Evolutionary conservation across 2,113 vertebrate genomes (phyloP), one percentile per base, ranked within the genome.

Genomic region (Spheniscus mendiculus): DNA sequence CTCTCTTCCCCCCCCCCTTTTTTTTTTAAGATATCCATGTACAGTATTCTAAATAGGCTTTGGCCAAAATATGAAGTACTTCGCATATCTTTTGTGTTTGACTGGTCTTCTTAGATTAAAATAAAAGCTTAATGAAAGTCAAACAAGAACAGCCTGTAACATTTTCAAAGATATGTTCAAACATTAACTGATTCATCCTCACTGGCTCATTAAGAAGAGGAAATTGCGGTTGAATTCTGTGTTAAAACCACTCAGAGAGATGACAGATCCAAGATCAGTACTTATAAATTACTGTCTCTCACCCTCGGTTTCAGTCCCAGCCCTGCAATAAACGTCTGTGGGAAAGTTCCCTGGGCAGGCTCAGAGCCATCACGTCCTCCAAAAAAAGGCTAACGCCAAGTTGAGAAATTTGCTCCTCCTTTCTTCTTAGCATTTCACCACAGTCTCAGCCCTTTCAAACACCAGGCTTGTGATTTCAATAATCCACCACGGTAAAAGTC

Each of bases 181-280:
- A 95, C 91, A 91, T 94, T 96, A 97, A 95, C 87, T 94, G 89
- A 97, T 93, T 96, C 87, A 95, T 91, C 70, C 93, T 96, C 15
- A 34, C 71, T 95, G 91, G 91, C 93, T 96, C 91, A 93, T 96
- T 96, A 96, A 91, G 89, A 95, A 82, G 84, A 89, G 91, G 95
- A 97, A 97, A 95, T 94, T 93, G 95, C 9, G 0, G 93, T 91
- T 96, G 94, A 97, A 95, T 96, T 97, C 93, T 91, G 87, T 84
- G 93, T 96, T 96, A 96, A 97, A 94, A 94, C 73, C 84, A 96
- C 95, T 96, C 94, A 71, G 78, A 91, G 80, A 81, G 87, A 87
- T 91, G 97, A 96, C 78, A 93, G 95, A 89, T 95, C 84, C 95
- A 96, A 73, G 93, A 96, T 94, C 89, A 79, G 97, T 89, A 84